Base-by-base conservation (phyloP, 2,113 vertebrate genomes). In the Elachura formosa region DNA sequence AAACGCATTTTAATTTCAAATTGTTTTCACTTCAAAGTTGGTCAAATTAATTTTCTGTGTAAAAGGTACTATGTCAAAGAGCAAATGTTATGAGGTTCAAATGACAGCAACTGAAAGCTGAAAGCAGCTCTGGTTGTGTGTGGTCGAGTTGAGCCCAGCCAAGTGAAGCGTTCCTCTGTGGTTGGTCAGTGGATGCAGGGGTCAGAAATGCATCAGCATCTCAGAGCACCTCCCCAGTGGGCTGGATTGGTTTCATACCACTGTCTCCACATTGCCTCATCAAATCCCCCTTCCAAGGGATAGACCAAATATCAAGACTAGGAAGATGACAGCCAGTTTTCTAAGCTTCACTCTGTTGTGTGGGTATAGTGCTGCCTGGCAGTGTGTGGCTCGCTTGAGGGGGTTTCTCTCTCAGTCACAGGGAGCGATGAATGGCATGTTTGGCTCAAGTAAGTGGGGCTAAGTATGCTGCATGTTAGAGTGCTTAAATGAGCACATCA, bases 381-480 rank as follows among this genome's bases (percentile, higher is more conserved):
- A 69, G 36, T 19, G 15, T 33, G 29, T 10, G 31, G 33, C 14
- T 40, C 6, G 1, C 25, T 33, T 14, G 29, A 33, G 34, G 11
- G 21, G 23, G 13, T 2, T 88, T 40, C 25, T 87, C 54, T 68
- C 67, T 55, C 64, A 52, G 17, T 52, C 41, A 48, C 49, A 51
- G 21, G 45, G 49, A 56, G 28, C 1, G 4, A 15, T 13, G 25
- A 78, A 38, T 0, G 3, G n/a, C 6, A 8, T 4, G 6, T 43
- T 76, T 62, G 24, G 34, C 73, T 67, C 23, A 4, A 24, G 7
- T 6, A 48, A 78, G 48, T 1, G 2, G 9, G 17, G 28, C 45
- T 68, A 0, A 0, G 36, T 48, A 5, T 17, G 6, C 40, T 49
- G 52, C 26, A 11, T 12, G 11, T 55, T 55, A 12, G 26, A 33